Conservation (phyloP, 92 coral and sea anemone species). For the Diadumene lineata region DNA sequence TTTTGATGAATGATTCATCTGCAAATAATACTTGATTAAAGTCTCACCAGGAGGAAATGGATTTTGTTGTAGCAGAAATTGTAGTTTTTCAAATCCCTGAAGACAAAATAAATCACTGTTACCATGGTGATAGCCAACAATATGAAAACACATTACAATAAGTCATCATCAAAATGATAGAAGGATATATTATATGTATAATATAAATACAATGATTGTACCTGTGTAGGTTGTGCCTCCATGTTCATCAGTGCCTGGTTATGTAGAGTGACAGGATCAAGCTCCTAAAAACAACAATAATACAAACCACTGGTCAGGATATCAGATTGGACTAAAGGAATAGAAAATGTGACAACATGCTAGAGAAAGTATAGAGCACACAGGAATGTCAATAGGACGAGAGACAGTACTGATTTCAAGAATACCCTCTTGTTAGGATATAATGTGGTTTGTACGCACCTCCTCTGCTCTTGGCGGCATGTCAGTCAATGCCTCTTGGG, state of each 20-base stretch:
- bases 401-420: no score
- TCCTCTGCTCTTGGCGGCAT: conserved; percentile 99
- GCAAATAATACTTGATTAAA: neutral
- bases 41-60: conserved; percentile 94
- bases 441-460: no score
- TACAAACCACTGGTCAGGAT: no score
- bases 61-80: conserved; percentile 94
- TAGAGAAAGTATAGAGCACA: no score
- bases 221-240: conserved; percentile 94
- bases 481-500: conserved; percentile 97
- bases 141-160: no score
- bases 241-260: conserved; percentile 98
- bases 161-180: no score
- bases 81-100: conserved; percentile 97
- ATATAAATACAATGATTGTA: conserved; percentile 10
- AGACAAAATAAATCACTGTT: neutral
- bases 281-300: conserved; percentile 57
- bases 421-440: no score
- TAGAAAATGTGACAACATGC: no score
- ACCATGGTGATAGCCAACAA: neutral
- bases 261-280: conserved; percentile 93
- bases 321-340: no score
- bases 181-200: no score
- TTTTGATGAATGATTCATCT: no score
- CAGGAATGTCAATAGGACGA: no score